These are phyloP conservation scores for Drosophila insularis DNA, from an alignment of 1,140 invertebrate genomes.

Conservation along the genomic window DNA sequence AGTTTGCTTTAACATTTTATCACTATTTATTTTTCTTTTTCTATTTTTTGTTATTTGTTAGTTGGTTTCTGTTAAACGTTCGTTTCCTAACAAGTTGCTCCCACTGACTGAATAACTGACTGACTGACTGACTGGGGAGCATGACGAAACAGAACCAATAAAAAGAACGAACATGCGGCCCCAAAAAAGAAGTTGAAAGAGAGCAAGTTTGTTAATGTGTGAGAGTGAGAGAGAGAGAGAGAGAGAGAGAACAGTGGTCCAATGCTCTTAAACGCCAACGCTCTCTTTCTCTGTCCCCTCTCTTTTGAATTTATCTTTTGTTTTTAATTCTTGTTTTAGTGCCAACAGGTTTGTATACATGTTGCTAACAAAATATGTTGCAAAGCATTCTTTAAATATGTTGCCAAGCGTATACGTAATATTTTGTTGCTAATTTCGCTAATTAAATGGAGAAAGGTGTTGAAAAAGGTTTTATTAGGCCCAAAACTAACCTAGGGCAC, in stretches of 20 bases:
- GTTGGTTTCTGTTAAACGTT: constrained; percentile 17
- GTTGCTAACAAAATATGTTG: constrained; percentile 50
- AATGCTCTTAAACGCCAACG: too few species aligned
- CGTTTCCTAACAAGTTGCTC: constrained; percentile 66
- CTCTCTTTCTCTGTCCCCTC: too few species aligned
- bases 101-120: constrained; percentile 37
- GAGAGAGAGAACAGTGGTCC: neutral
- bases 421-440: constrained; percentile 26
- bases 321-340: constrained; percentile 12
- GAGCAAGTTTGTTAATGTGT: neutral
- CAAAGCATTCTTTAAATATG: neutral
- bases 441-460: constrained; percentile 24
- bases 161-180: constrained; percentile 32
- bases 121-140: constrained; percentile 49
- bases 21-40: constrained; percentile 4
- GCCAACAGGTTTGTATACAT: constrained; percentile 33
- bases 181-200: constrained; percentile 54
- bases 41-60: constrained; percentile 11
- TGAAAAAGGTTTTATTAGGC: neutral
- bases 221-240: neutral
- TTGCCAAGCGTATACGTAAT: constrained; percentile 57
- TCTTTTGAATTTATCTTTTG: too few species aligned
- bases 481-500: neutral
- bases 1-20: constrained; percentile 3
- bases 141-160: constrained; percentile 41